These are phyloP conservation scores for Cephalopholis sonnerati DNA, from an alignment of 2,113 vertebrate species.

Conservation along the genomic window DNA sequence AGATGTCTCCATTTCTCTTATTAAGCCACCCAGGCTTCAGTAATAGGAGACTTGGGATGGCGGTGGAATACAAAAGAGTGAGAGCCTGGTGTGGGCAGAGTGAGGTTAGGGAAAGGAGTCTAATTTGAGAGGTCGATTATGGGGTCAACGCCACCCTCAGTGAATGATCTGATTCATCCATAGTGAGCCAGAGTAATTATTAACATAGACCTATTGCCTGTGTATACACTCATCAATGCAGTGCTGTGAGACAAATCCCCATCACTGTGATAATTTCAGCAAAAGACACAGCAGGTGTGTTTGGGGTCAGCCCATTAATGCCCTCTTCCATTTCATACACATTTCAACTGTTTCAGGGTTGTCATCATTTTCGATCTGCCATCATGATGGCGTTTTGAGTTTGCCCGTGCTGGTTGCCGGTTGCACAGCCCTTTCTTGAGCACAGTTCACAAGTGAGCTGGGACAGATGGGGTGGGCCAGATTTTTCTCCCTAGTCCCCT, in stretches of 20 bases:
- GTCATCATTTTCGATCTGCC: constrained; percentile 23
- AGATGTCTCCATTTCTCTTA: constrained; percentile 70
- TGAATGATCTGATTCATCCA: constrained; percentile 54
- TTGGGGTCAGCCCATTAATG: constrained; percentile 73
- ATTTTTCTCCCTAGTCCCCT: constrained; percentile 59
- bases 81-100: constrained; percentile 26
- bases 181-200: constrained; percentile 54
- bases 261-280: constrained; percentile 44
- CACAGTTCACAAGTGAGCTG: constrained; percentile 22
- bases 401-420: constrained; percentile 10
- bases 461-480: constrained; percentile 67
- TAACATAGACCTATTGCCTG: constrained; percentile 45
- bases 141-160: constrained; percentile 32
- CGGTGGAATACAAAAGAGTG: constrained; percentile 40
- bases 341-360: constrained; percentile 19
- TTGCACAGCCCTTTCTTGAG: constrained; percentile 8
- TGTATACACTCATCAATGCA: constrained; percentile 43
- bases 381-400: not conserved
- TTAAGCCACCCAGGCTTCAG: constrained; percentile 60
- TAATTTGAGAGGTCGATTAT: constrained; percentile 60
- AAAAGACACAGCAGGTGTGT: constrained; percentile 19
- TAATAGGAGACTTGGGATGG: constrained; percentile 51
- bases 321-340: constrained; percentile 48
- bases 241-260: constrained; percentile 44
- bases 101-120: constrained; percentile 36